Evolutionary conservation across 1,140 invertebrate genomes (phyloP).

Genomic region (Drosophila virilis): DNA sequence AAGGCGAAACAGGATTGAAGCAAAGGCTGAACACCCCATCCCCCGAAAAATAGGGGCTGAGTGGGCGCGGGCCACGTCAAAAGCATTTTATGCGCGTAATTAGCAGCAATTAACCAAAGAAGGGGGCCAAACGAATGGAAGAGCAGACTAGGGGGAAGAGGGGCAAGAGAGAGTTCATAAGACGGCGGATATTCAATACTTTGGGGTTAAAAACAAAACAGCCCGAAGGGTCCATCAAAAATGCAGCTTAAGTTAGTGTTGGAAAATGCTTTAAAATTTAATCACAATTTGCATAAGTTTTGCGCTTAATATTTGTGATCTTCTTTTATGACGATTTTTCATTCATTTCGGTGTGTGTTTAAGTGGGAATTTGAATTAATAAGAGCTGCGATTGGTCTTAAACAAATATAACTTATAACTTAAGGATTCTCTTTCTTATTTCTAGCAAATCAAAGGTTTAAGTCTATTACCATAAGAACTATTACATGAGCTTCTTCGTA

Average conservation of each 20-base stretch:
- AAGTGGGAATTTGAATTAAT: no score
- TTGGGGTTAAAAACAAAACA: not conserved
- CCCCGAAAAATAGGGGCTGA: not conserved
- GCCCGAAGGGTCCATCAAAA: not conserved
- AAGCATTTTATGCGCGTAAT: constrained; percentile 72
- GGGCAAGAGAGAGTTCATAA: not conserved
- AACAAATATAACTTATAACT: no score
- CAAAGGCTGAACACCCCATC: not conserved
- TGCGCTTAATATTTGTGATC: no score
- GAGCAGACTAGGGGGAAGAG: not conserved
- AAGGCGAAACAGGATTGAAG: constrained; percentile 42
- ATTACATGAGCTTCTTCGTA: no score
- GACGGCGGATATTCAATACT: constrained; percentile 44
- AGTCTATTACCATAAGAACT: no score
- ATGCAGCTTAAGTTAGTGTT: not conserved
- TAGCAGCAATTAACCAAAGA: constrained; percentile 67
- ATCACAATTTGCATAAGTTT: not conserved
- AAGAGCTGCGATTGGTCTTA: no score
- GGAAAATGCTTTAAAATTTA: not conserved
- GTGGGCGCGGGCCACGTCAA: constrained; percentile 20
- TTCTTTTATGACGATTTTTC: no score
- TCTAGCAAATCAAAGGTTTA: no score
- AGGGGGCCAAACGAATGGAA: not conserved
- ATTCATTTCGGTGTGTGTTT: no score
- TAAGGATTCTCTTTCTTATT: no score